Evolutionary conservation across 53 echinoderm and acorn worm species (phyloP), one percentile per base, ranked within the genome.

Genomic region (Crossaster papposus): DNA sequence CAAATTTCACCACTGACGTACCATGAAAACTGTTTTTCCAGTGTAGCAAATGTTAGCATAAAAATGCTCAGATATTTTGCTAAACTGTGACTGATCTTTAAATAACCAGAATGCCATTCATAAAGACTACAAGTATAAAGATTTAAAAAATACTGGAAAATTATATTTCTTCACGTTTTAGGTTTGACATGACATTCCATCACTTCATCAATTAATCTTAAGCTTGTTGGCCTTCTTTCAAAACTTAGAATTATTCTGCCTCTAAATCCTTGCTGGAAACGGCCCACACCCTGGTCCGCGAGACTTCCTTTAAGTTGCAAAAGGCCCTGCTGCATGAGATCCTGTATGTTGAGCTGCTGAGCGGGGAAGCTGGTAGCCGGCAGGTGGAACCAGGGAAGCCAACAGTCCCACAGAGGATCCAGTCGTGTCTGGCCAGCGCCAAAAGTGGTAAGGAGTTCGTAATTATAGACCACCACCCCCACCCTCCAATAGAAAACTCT

Each of bases 301-400:
- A 97, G 33, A 82, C 74, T 1, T 96, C 93, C 55, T 93, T 93
- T 80, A 94, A 94, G 73, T 88, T 97, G 54, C 92, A 93, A 75
- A 96, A 94, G 36, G 98, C 96, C 5, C 51, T 97, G 22, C 86
- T 89, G 51, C 96, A 97, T 71, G 98, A 97, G 88, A 92, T 97
- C 31, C 89, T 97, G 20, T 92, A 96, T 58, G 92, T 96, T 0
- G 95, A 97, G 51, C 90, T 97, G 0, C 83, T 96, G 20, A 94
- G 91, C 65, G 87, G 93, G 62, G 82, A 85, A 72, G 82, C 76
- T 37, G 72, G 82, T 85, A 38, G 50, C 82, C 81, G 78, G 85
- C 28, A 74, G 7, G 76, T 85, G 38, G 90, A 90, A 50, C 51
- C 90, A 24, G 91, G 90, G 75, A 87, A 87, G 37, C 36, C 38